These are phyloP conservation scores for Rhincodon typus DNA, from an alignment of 2,797 vertebrate genomes.

Conservation along the genomic window DNA sequence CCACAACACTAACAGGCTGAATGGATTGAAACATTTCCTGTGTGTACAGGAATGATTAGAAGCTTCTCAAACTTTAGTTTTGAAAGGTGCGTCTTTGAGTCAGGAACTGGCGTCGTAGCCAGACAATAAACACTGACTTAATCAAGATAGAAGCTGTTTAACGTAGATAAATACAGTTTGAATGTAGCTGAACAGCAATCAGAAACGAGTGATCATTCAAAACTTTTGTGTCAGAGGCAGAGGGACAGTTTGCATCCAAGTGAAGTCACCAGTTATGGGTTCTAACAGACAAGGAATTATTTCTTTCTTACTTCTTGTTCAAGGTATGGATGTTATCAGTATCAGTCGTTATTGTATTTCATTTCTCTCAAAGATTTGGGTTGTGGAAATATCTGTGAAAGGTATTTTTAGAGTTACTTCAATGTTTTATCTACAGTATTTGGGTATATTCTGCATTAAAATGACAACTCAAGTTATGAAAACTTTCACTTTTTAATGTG, in stretches of 20 bases:
- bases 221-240: background rate
- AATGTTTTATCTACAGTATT: background rate
- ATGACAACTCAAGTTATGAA: background rate
- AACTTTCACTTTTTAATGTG: background rate
- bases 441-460: background rate
- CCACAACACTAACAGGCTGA: background rate
- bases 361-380: background rate
- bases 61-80: background rate
- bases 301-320: slow-evolving; percentile 26
- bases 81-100: slow-evolving; percentile 10
- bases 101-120: background rate
- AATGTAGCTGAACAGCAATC: background rate
- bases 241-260: background rate
- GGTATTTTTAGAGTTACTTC: background rate
- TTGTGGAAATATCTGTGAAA: background rate
- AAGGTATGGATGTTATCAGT: slow-evolving; percentile 1
- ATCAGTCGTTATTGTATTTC: background rate
- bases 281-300: background rate
- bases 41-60: background rate
- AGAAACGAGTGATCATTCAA: background rate
- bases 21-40: background rate
- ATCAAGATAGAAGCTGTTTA: background rate
- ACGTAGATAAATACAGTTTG: background rate
- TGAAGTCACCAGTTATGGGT: slow-evolving; percentile 8
- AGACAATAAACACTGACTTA: slow-evolving; percentile 11